phyloP scores from a whole-genome alignment of 2,113 vertebrate species.

The Bos javanicus region DNA sequence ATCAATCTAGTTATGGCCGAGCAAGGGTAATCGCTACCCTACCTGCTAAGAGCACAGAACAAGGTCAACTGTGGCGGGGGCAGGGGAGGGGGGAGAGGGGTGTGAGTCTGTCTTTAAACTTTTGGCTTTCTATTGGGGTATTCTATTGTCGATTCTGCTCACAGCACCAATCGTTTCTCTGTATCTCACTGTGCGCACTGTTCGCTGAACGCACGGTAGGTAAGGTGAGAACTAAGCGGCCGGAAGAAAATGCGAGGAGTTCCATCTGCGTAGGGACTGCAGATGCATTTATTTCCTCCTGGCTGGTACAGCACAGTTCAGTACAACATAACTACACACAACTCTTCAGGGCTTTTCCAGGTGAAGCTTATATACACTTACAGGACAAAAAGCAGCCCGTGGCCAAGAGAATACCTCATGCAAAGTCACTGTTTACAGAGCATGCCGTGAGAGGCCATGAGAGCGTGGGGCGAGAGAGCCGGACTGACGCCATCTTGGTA shows the following conservation, averaged over 20 bases:
- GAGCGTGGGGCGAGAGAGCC: fast-evolving
- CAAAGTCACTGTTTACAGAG: neutral
- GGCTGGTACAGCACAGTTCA: neutral
- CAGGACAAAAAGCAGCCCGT: neutral
- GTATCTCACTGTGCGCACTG: neutral
- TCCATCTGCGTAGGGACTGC: neutral
- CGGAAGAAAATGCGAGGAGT: neutral
- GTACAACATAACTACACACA: neutral
- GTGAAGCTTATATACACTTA: neutral
- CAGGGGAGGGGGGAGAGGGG: neutral
- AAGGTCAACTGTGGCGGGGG: fast-evolving
- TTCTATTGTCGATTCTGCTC: neutral
- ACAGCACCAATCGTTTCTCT: neutral
- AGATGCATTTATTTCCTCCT: neutral
- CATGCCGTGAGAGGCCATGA: fast-evolving
- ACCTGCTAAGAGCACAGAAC: neutral
- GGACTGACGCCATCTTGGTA: neutral
- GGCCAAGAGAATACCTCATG: neutral
- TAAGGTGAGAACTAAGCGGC: neutral
- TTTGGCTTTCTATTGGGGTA: neutral
- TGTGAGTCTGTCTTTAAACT: neutral
- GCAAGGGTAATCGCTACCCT: neutral
- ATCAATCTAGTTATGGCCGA: neutral
- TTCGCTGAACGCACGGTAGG: neutral
- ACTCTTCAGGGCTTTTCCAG: neutral